A percentile compares a stretch with the other conserved stretches of the same genome.
These are phyloP conservation scores for Meles meles DNA, from an alignment of 2,113 vertebrate genomes.

Conservation along the genomic window DNA sequence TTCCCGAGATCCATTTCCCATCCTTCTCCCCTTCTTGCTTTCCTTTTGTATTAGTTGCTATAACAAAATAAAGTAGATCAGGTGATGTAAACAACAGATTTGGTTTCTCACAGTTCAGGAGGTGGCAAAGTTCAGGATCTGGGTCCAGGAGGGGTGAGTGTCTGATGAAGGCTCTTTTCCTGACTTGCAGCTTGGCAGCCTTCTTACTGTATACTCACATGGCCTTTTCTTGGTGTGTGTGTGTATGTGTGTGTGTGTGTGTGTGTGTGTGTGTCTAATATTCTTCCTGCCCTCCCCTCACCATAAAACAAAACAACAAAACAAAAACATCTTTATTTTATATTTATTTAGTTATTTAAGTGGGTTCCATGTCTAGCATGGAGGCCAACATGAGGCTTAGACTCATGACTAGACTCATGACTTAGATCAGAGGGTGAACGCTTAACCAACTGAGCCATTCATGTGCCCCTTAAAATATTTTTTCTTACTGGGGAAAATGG, in stretches of 20 bases:
- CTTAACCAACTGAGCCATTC: not conserved
- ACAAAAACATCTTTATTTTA: not conserved
- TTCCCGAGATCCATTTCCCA: not conserved
- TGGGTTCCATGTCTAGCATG: not conserved
- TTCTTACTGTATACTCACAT: not conserved
- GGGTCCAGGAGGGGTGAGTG: not conserved
- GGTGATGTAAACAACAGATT: not conserved
- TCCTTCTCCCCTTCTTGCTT: not conserved
- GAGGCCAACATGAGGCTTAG: not conserved
- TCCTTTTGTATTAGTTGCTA: not conserved
- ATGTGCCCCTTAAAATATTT: not conserved
- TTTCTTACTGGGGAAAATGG: not conserved
- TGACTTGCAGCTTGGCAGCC: not conserved
- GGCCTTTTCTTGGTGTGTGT: not conserved
- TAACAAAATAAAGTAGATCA: not conserved
- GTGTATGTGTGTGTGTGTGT: not conserved
- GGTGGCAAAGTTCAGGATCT: not conserved
- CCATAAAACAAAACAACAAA: not conserved
- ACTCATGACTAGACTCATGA: no score
- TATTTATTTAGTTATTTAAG: not conserved
- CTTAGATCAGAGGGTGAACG: not conserved
- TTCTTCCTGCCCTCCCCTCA: not conserved
- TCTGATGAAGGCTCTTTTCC: not conserved
- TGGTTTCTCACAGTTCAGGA: not conserved
- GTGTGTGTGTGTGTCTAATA: not conserved